Evolutionary conservation across 2,888 invertebrate genomes (phyloP).

Genomic region (Drymonia ruficornis): DNA sequence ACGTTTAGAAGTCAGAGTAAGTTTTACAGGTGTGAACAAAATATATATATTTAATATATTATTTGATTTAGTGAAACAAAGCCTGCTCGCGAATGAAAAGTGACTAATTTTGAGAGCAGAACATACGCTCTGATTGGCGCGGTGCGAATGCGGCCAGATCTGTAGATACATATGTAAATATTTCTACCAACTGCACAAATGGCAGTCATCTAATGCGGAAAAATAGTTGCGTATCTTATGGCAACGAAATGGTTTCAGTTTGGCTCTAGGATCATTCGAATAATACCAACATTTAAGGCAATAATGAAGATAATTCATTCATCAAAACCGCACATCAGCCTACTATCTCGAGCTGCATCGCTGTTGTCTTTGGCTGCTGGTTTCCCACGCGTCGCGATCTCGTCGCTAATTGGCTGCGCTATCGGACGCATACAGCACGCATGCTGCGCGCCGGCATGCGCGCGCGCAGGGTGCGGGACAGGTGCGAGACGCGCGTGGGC

Average conservation of each 20-base stretch:
- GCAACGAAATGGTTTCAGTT: too few relatives aligned
- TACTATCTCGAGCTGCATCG: too few relatives aligned
- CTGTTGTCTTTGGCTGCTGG: not conserved
- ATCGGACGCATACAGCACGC: not conserved
- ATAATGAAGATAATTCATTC: too few relatives aligned
- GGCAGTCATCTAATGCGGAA: too few relatives aligned
- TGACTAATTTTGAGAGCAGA: slow-evolving; percentile 31
- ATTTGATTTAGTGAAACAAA: not conserved
- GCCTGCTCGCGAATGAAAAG: slow-evolving; percentile 28
- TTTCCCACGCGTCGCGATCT: slow-evolving; percentile 4
- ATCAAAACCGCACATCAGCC: too few relatives aligned
- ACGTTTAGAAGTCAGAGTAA: too few relatives aligned
- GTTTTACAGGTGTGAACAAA: too few relatives aligned
- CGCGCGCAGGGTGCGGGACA: not conserved
- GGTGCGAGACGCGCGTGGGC: slow-evolving; percentile 2
- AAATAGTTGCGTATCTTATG: too few relatives aligned
- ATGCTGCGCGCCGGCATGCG: not conserved
- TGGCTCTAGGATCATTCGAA: too few relatives aligned
- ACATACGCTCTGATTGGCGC: slow-evolving; percentile 45
- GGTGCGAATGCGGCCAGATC: slow-evolving; percentile 42
- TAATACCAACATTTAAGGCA: too few relatives aligned
- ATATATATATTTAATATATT: too few relatives aligned
- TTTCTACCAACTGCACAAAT: not conserved
- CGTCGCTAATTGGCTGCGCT: slow-evolving; percentile 3
- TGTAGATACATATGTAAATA: slow-evolving; percentile 15